These are phyloP conservation scores for Apolygus lucorum DNA, from an alignment of 1,140 invertebrate species.

Conservation along the genomic window DNA sequence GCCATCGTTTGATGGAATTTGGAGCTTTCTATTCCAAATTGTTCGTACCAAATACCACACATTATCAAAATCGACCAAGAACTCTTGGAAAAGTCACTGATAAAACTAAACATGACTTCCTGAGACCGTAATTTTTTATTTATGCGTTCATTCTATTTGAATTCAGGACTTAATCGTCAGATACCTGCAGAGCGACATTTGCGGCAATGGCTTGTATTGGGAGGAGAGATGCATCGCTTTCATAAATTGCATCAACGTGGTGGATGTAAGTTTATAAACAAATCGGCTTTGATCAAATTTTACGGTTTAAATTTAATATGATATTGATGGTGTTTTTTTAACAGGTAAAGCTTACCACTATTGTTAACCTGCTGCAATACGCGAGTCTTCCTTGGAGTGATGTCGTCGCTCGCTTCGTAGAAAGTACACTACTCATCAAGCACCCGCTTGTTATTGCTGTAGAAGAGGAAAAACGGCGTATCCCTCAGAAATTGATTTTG, in stretches of 20 bases:
- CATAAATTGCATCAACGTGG: not conserved
- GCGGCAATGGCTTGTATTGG: not conserved
- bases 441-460: not conserved
- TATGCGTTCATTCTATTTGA: not conserved
- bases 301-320: too few relatives aligned
- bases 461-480: not conserved
- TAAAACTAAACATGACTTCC: not conserved
- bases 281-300: too few relatives aligned
- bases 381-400: not conserved
- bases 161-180: not conserved
- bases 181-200: not conserved
- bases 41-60: too few relatives aligned
- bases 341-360: not conserved
- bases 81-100: not conserved
- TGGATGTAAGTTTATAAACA: not conserved
- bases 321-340: too few relatives aligned
- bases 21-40: too few relatives aligned
- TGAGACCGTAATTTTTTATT: not conserved
- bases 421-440: not conserved
- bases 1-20: too few relatives aligned
- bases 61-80: not conserved
- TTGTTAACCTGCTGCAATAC: not conserved
- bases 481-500: not conserved
- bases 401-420: not conserved
- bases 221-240: not conserved